Percentiles rank a stretch among this genome's conserved stretches.
Evolutionary conservation across 2,888 invertebrate genomes (phyloP).

Genomic region (Acrocyrtus sp.): DNA sequence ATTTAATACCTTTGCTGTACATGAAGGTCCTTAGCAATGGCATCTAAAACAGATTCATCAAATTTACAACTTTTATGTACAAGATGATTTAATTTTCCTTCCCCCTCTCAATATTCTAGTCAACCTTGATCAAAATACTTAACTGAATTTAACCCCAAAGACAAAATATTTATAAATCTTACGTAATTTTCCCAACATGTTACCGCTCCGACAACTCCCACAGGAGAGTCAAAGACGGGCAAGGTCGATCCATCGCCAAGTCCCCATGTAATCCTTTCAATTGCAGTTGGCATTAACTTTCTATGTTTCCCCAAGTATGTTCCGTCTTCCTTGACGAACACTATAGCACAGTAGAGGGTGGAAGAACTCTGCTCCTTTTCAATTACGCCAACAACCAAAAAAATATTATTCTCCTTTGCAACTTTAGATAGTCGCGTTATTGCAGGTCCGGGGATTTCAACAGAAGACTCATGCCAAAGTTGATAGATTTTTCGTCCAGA

Average conservation of each 20-base stretch:
- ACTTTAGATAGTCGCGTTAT: constrained; percentile 25
- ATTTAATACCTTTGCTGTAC: constrained; percentile 47
- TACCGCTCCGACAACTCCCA: constrained; percentile 50
- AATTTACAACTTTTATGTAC: too few relatives aligned
- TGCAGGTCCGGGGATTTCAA: constrained; percentile 52
- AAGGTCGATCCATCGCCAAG: constrained; percentile 51
- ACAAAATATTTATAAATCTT: too few relatives aligned
- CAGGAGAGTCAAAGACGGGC: constrained; percentile 49
- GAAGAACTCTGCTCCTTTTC: constrained; percentile 44
- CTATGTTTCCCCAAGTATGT: constrained; percentile 50
- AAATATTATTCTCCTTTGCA: constrained; percentile 45
- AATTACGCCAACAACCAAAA: constrained; percentile 48
- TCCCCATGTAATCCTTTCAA: constrained; percentile 49
- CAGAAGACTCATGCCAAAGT: constrained; percentile 41
- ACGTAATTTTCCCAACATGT: constrained; percentile 60
- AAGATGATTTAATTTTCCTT: too few relatives aligned
- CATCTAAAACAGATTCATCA: too few relatives aligned
- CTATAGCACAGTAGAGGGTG: constrained; percentile 48
- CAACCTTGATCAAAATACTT: too few relatives aligned
- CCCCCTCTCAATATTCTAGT: too few relatives aligned
- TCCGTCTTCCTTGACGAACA: constrained; percentile 44
- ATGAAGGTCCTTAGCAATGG: constrained; percentile 45
- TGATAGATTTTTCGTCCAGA: constrained; percentile 45
- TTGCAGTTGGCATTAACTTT: constrained; percentile 30
- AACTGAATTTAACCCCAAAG: too few relatives aligned